Evolutionary conservation across 2,888 invertebrate species (phyloP), one percentile per base, ranked within the genome.

Genomic region (Eulithis prunata): DNA sequence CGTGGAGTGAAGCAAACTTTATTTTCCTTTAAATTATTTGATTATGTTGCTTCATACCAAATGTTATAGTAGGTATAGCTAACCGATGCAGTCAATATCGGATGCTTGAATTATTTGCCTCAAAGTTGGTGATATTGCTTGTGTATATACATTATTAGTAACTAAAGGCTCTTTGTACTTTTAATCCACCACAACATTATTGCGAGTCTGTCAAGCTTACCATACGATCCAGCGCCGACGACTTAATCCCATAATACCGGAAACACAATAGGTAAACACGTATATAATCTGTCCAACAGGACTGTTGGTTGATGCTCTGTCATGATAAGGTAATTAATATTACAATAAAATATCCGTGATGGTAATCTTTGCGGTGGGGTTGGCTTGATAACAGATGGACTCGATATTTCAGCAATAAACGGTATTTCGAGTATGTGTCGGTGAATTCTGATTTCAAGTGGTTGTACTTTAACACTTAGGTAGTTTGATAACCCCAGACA

Each of bases 201-300:
- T 65, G 58, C 67, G 55, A 68, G 68, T 47, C 64, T 65, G 67
- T 67, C 68, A 62, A 57, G 61, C 64, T 60, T 62, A 64, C 59
- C 49, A 43, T 64, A 57, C 64, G 59, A 57, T 60, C 66, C 73
- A 71, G 73, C 69, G 79, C 52, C 66, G 58, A 78, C 78, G 74
- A 63, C 71, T 73, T 79, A 80, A 81, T 76, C 81, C 71, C 58
- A 57, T 70, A 72, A 68, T 73, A 74, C 76, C 72, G 70, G 77
- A 68, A 73, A 74, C 73, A 73, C 75, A 75, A 75, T 73, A 72
- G 68, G 72, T 70, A 76, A 75, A 80, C 74, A 74, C 62, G 60
- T 65, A 66, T 65, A 69, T 21, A 55, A 57, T 53, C 51, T 41
- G 62, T 60, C 56, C 67, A 57, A 56, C 51, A 67, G 62, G 47